A percentile compares a stretch with the other conserved stretches of the same genome.
These are phyloP conservation scores for Zophobas morio DNA, from an alignment of 1,140 invertebrate species.

Conservation along the genomic window DNA sequence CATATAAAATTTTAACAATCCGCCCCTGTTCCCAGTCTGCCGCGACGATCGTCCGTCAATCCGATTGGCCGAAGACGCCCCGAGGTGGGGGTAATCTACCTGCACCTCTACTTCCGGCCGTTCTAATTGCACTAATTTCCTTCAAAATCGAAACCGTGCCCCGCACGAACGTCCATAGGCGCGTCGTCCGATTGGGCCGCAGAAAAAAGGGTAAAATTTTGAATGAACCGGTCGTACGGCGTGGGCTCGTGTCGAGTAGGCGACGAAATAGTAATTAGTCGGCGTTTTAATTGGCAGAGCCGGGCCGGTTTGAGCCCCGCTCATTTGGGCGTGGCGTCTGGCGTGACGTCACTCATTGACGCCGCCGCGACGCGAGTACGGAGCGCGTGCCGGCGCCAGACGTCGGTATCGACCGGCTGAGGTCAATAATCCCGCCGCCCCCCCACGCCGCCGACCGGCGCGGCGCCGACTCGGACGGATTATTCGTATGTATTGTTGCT, in stretches of 20 bases:
- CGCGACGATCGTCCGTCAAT: too few species aligned
- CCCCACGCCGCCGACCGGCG: conserved; percentile 28
- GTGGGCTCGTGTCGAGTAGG: neutral
- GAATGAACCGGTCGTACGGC: too few species aligned
- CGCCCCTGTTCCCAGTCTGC: too few species aligned
- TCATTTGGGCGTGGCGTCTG: conserved; percentile 54
- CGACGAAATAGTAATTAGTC: conserved; percentile 47
- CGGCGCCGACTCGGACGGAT: conserved; percentile 23
- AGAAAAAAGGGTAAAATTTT: too few species aligned
- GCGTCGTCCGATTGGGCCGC: too few species aligned
- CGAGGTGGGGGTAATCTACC: too few species aligned
- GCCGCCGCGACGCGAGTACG: conserved; percentile 59
- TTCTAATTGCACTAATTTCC: too few species aligned
- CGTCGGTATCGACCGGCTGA: conserved; percentile 63
- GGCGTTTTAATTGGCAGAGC: conserved; percentile 37
- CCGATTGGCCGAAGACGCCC: too few species aligned
- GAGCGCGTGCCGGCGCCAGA: conserved; percentile 59
- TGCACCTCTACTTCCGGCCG: too few species aligned
- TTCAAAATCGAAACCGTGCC: too few species aligned
- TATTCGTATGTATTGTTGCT: conserved; percentile 36
- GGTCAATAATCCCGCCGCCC: conserved; percentile 57
- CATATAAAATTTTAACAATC: too few species aligned
- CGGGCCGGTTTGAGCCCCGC: conserved; percentile 2
- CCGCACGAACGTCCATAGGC: too few species aligned
- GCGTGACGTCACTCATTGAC: conserved; percentile 62